Evolutionary conservation across 53 echinoderm and acorn worm species (phyloP).

Genomic region (Crossaster papposus): DNA sequence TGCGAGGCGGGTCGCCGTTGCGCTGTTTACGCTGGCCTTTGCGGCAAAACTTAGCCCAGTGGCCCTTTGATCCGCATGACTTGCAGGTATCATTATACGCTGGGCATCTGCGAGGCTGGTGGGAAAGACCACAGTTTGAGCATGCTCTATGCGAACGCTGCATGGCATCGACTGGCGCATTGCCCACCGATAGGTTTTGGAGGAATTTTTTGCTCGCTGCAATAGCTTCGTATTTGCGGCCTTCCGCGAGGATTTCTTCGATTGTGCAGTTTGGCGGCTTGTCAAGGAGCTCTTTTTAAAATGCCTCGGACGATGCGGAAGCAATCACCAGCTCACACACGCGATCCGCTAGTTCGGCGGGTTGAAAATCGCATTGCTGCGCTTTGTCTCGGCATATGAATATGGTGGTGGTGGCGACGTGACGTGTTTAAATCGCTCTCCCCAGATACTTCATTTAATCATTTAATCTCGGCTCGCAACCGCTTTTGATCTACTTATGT

Average conservation of each 20-base stretch:
- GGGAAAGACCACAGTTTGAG: conserved; percentile 57
- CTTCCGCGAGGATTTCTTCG: conserved; percentile 45
- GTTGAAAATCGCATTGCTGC: conserved; percentile 52
- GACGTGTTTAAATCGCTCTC: too few relatives aligned
- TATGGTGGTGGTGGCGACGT: too few relatives aligned
- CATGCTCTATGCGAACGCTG: conserved; percentile 16
- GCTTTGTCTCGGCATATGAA: conserved; percentile 67
- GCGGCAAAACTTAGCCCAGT: conserved; percentile 58
- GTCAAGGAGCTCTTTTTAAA: conserved; percentile 60
- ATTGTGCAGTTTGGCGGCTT: conserved; percentile 43
- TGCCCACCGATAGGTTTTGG: not conserved
- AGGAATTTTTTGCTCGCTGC: conserved; percentile 40
- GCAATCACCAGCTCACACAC: conserved; percentile 69
- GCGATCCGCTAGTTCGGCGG: conserved; percentile 29
- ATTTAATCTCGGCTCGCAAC: too few relatives aligned
- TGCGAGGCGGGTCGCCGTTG: not conserved
- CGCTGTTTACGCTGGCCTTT: conserved; percentile 35
- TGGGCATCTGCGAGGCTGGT: conserved; percentile 65
- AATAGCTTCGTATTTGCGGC: conserved; percentile 66
- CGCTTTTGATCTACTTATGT: too few relatives aligned
- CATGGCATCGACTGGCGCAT: conserved; percentile 23
- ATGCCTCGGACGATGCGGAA: conserved; percentile 58
- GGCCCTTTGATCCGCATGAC: conserved; percentile 63
- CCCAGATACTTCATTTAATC: too few relatives aligned
- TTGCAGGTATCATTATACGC: conserved; percentile 68